Conservation (phyloP, 2,113 vertebrate genomes). For the Pedionomus torquatus region DNA sequence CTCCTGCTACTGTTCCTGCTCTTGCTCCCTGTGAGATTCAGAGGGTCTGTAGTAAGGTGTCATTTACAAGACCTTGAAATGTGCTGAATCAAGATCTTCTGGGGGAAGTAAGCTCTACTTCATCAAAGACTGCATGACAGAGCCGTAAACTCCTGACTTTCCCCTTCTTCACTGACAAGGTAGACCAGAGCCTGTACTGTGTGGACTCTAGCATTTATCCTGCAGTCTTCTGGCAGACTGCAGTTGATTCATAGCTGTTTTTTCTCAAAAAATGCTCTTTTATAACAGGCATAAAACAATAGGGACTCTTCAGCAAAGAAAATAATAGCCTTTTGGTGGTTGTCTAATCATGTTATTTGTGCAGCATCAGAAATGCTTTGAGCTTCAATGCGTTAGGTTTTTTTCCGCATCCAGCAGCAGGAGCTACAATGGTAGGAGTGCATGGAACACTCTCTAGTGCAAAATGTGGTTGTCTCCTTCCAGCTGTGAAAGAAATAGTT, state of each 20-base stretch:
- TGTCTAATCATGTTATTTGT: not conserved
- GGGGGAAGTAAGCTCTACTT: not conserved
- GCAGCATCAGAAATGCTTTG: not conserved
- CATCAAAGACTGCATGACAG: not conserved
- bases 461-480: not conserved
- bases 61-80: slow-evolving; percentile 10
- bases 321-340: not conserved
- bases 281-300: not conserved
- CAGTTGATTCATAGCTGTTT: not conserved
- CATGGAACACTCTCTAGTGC: not conserved
- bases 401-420: not conserved
- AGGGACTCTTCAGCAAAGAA: not conserved
- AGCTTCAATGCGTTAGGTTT: not conserved
- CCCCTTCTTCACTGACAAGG: not conserved
- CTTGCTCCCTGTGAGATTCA: not conserved
- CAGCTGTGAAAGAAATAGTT: not conserved
- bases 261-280: not conserved
- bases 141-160: not conserved
- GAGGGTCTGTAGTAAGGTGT: not conserved
- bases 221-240: not conserved
- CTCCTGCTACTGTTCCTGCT: not conserved
- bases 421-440: not conserved
- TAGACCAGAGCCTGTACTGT: not conserved
- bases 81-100: slow-evolving; percentile 3
- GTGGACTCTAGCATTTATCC: not conserved